phyloP scores from a whole-genome alignment of 2,888 invertebrate species.

The Monoplex corrugatus region DNA sequence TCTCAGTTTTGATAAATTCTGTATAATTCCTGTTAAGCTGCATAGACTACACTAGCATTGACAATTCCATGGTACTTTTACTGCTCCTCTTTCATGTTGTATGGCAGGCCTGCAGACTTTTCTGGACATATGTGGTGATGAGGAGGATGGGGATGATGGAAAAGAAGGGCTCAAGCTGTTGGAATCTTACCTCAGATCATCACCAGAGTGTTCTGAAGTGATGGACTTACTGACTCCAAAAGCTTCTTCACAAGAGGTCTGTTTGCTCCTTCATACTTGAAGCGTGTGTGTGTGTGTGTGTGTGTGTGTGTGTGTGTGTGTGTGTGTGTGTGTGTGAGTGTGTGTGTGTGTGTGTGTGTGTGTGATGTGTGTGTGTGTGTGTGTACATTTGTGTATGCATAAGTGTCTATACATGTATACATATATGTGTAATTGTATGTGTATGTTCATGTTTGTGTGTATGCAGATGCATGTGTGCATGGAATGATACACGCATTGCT shows the following conservation, averaged over 20 bases:
- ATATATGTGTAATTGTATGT: background rate
- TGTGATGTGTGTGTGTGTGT: background rate
- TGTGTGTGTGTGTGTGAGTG: background rate
- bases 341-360: background rate
- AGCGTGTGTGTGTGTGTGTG: background rate
- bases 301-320: constrained; percentile 1
- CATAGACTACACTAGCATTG: too few species aligned
- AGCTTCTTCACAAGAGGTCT: background rate
- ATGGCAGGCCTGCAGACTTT: constrained; percentile 62
- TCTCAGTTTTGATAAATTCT: too few species aligned
- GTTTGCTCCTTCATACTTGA: background rate
- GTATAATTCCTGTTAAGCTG: too few species aligned
- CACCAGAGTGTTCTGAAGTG: constrained; percentile 72
- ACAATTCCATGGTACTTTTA: too few species aligned
- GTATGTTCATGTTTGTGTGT: background rate
- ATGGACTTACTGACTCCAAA: constrained; percentile 61
- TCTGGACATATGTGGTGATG: constrained; percentile 41
- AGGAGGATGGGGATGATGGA: constrained; percentile 64
- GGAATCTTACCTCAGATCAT: constrained; percentile 65
- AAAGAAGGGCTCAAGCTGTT: constrained; percentile 70
- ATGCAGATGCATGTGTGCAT: background rate
- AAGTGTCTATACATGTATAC: background rate
- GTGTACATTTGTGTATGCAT: background rate
- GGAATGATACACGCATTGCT: too few species aligned
- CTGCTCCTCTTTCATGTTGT: too few species aligned